These are phyloP conservation scores for Ceratosolen fusciceps DNA, from an alignment of 1,140 invertebrate species.

Conservation along the genomic window DNA sequence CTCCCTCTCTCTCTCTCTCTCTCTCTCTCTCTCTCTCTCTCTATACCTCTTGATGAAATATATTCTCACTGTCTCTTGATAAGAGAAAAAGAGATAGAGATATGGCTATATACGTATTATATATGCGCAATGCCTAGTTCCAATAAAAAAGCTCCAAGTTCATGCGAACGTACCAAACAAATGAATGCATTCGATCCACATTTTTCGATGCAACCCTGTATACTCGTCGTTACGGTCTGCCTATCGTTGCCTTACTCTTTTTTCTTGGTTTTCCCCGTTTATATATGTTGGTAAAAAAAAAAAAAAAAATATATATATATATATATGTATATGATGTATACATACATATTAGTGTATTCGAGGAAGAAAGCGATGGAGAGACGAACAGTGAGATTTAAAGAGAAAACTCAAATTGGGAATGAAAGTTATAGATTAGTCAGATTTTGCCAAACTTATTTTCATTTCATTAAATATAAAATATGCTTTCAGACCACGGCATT, in stretches of 20 bases:
- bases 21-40: not conserved
- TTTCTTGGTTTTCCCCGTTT: not conserved
- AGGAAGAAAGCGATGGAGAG: not conserved
- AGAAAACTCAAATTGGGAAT: slow-evolving; percentile 6
- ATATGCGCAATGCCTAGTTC: not conserved
- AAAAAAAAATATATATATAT: too few relatives aligned
- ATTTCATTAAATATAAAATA: slow-evolving; percentile 57
- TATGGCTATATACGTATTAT: not conserved
- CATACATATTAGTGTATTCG: not conserved
- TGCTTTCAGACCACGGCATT: slow-evolving; percentile 22
- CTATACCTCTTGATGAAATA: not conserved
- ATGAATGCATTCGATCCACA: slow-evolving; percentile 33
- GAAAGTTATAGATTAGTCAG: slow-evolving; percentile 31
- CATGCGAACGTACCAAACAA: slow-evolving; percentile 14
- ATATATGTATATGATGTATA: too few relatives aligned
- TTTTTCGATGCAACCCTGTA: slow-evolving; percentile 12
- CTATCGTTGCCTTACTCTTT: not conserved
- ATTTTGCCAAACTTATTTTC: slow-evolving; percentile 53
- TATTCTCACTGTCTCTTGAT: not conserved
- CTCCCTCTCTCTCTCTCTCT: not conserved
- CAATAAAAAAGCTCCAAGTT: slow-evolving; percentile 26
- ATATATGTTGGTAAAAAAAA: too few relatives aligned
- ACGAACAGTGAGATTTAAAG: not conserved
- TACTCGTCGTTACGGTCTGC: slow-evolving; percentile 22
- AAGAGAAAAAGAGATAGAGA: not conserved